A percentile compares a stretch with the other conserved stretches of the same genome.
Conservation (phyloP, 2,888 invertebrate species). For the Octonoba sinensis region DNA sequence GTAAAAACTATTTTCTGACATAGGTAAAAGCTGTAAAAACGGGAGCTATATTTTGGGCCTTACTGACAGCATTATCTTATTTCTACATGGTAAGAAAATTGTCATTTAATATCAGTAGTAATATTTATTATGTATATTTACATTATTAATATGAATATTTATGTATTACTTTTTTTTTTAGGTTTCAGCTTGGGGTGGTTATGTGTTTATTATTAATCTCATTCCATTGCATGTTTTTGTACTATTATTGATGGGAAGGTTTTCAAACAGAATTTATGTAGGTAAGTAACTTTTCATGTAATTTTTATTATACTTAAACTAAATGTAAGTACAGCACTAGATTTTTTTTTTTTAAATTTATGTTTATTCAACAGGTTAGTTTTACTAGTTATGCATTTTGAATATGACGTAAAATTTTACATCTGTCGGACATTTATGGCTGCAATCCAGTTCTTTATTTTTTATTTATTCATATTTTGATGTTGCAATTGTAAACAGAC, state of each 20-base stretch:
- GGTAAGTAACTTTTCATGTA: constrained; percentile 68
- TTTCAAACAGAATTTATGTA: constrained; percentile 88
- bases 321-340: not conserved
- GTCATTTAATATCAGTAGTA: not conserved
- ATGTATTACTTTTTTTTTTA: constrained; percentile 72
- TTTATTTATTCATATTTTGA: no score
- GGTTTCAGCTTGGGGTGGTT: constrained; percentile 99
- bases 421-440: no score
- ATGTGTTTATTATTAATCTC: constrained; percentile 98
- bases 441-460: no score
- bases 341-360: not conserved
- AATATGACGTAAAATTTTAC: no score
- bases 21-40: constrained; percentile 92
- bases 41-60: constrained; percentile 97
- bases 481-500: no score
- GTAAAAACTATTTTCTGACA: constrained; percentile 2
- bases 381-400: no score
- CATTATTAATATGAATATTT: not conserved
- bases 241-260: constrained; percentile 91
- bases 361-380: no score
- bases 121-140: constrained; percentile 1
- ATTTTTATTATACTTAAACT: not conserved
- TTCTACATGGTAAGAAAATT: constrained; percentile 91
- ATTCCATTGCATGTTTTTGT: constrained; percentile 98
- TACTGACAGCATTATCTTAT: constrained; percentile 93